These are phyloP conservation scores for Colostygia pectinataria DNA, from an alignment of 2,888 invertebrate species.

Conservation along the genomic window DNA sequence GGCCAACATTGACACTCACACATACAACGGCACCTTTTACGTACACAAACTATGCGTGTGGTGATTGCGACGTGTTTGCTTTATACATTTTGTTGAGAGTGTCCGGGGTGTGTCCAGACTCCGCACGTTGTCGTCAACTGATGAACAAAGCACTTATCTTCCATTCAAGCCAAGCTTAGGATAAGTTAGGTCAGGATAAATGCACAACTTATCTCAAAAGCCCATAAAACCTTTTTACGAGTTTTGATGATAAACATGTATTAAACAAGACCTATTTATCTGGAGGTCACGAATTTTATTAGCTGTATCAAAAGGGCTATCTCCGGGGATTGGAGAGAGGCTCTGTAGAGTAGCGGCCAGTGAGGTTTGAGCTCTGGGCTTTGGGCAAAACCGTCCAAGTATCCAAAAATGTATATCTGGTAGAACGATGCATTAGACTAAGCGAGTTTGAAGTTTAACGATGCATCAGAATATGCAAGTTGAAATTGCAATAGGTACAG, in stretches of 20 bases:
- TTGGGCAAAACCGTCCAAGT: not conserved
- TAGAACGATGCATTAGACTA: too few species aligned
- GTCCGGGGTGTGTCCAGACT: too few species aligned
- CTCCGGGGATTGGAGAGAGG: conserved; percentile 47
- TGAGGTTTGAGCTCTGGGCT: conserved; percentile 33
- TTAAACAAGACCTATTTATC: conserved; percentile 37
- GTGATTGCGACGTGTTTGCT: too few species aligned
- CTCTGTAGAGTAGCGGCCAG: conserved; percentile 37
- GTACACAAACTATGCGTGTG: too few species aligned
- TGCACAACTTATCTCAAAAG: conserved; percentile 21
- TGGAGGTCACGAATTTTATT: conserved; percentile 68
- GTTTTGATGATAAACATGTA: conserved; percentile 33
- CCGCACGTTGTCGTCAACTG: not conserved
- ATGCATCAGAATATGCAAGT: too few species aligned
- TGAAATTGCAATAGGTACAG: too few species aligned
- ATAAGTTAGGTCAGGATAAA: conserved; percentile 20
- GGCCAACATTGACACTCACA: too few species aligned
- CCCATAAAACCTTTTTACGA: conserved; percentile 33
- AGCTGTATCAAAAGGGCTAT: conserved; percentile 59
- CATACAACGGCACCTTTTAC: too few species aligned
- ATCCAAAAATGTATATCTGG: not conserved
- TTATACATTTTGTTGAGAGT: too few species aligned
- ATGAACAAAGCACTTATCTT: not conserved
- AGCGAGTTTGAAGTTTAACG: too few species aligned
- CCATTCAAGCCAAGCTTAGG: conserved; percentile 5